Conservation (phyloP, 2,113 vertebrate species). For the Empidonax traillii region DNA sequence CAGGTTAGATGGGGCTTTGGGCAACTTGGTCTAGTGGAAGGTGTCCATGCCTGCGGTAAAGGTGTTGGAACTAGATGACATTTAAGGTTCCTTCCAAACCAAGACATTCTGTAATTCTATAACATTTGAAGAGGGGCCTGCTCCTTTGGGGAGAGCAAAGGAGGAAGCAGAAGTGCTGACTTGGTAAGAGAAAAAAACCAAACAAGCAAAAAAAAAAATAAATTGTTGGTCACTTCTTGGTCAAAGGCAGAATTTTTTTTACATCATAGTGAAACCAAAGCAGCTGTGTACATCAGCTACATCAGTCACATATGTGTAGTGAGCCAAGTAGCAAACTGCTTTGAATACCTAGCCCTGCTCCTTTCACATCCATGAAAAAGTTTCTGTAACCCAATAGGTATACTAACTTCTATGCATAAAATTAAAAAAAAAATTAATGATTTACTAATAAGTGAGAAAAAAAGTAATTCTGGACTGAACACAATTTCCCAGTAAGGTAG, state of each 20-base stretch:
- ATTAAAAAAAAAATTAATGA: too few relatives aligned
- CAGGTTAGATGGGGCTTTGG: not conserved
- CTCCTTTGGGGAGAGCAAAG: not conserved
- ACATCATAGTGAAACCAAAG: not conserved
- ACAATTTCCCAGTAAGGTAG: not conserved
- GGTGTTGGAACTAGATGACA: fast-evolving
- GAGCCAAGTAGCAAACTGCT: not conserved
- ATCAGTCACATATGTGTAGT: not conserved
- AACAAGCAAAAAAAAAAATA: not conserved
- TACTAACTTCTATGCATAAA: not conserved
- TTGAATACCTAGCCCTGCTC: not conserved
- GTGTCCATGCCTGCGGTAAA: not conserved
- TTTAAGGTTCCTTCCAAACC: not conserved
- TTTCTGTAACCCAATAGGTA: not conserved
- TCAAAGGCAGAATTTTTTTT: not conserved
- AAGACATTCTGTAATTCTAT: not conserved
- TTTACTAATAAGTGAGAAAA: not conserved
- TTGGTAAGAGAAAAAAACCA: not conserved
- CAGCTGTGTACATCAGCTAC: not conserved
- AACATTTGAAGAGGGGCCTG: not conserved
- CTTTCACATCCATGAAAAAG: not conserved
- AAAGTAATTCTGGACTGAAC: not conserved
- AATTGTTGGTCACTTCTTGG: not conserved
- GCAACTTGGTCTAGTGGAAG: not conserved
- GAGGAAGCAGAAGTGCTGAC: not conserved